phyloP scores from a whole-genome alignment of 2,888 invertebrate genomes.

The Metalampra italica region DNA sequence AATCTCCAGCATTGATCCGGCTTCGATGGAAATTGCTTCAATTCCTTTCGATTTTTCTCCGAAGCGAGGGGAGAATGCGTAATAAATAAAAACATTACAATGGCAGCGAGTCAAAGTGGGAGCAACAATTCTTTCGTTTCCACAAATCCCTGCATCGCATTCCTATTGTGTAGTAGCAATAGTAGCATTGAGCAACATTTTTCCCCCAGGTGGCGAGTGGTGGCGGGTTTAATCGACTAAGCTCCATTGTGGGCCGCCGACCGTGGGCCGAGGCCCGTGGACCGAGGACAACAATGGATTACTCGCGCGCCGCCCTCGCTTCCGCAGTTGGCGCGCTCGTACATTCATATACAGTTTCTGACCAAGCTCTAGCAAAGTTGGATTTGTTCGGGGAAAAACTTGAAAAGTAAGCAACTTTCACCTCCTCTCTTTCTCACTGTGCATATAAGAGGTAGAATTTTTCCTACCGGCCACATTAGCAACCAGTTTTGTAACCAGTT shows the following conservation, averaged over 20 bases:
- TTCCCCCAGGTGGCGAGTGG: constrained; percentile 45
- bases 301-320: constrained; percentile 30
- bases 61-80: constrained; percentile 11
- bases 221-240: constrained; percentile 54
- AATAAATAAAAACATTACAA: constrained; percentile 36
- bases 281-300: constrained; percentile 46
- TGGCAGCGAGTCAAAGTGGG: constrained; percentile 28
- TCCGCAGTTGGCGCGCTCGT: constrained; percentile 28
- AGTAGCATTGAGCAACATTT: constrained; percentile 30
- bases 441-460: no score
- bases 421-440: not conserved
- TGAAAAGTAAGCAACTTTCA: not conserved
- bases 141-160: constrained; percentile 37
- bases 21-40: constrained; percentile 16
- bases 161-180: constrained; percentile 30
- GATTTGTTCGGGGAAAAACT: constrained; percentile 13
- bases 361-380: constrained; percentile 27
- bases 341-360: constrained; percentile 34
- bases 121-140: constrained; percentile 35
- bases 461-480: no score
- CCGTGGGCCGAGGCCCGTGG: constrained; percentile 10
- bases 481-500: no score
- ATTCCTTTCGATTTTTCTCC: constrained; percentile 11
- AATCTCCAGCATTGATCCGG: constrained; percentile 7
- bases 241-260: constrained; percentile 37